phyloP scores from a whole-genome alignment of 2,797 vertebrate genomes.

The Nothura maculosa region DNA sequence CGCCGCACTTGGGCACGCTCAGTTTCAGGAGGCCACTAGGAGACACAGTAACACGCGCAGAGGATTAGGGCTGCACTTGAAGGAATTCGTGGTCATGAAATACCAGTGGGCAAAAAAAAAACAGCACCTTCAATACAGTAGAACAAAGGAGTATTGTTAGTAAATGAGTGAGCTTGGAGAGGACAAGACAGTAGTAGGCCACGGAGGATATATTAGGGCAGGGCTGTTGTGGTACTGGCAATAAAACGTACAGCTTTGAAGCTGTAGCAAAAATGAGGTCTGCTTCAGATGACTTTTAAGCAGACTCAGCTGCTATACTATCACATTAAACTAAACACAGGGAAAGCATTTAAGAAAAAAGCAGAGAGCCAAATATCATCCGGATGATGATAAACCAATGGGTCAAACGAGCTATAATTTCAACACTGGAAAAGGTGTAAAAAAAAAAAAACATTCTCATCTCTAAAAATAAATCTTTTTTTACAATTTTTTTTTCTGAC shows the following conservation, averaged over 20 bases:
- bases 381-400: constrained; percentile 65
- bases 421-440: constrained; percentile 38
- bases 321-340: constrained; percentile 82
- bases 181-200: constrained; percentile 72
- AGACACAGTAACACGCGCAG: constrained; percentile 52
- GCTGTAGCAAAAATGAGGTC: constrained; percentile 81
- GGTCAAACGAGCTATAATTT: constrained; percentile 78
- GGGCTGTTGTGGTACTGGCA: constrained; percentile 83
- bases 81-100: constrained; percentile 64
- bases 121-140: constrained; percentile 60
- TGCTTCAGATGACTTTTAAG: constrained; percentile 78
- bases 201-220: constrained; percentile 59
- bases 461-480: constrained; percentile 44
- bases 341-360: constrained; percentile 78
- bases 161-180: constrained; percentile 57
- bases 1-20: constrained; percentile 80
- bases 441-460: constrained; percentile 26
- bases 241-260: constrained; percentile 85
- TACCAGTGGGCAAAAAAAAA: constrained; percentile 61
- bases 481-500: not conserved
- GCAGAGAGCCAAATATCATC: constrained; percentile 81
- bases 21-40: constrained; percentile 72
- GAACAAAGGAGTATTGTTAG: constrained; percentile 73
- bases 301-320: constrained; percentile 90
- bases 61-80: constrained; percentile 68